Evolutionary conservation across 1,140 invertebrate species (phyloP).

Genomic region (Drosophila subobscura): DNA sequence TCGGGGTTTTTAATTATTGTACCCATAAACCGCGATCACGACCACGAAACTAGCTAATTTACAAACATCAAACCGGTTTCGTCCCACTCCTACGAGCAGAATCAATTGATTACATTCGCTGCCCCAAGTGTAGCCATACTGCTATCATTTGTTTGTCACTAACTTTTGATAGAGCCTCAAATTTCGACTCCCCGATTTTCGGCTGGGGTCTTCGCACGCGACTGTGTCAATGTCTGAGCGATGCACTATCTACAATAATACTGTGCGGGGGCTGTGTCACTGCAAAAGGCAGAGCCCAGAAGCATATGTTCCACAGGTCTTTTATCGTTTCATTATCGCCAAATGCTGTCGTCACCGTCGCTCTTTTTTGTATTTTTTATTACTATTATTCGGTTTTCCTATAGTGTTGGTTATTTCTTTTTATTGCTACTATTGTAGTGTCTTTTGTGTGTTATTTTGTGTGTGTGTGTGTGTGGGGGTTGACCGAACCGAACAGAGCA

Average conservation of each 20-base stretch:
- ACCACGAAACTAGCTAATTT: constrained; percentile 32
- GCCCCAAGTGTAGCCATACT: constrained; percentile 13
- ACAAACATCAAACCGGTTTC: constrained; percentile 22
- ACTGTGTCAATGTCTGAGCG: constrained; percentile 8
- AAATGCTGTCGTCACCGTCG: constrained; percentile 73
- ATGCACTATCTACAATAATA: constrained; percentile 26
- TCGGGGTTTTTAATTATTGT: constrained; percentile 47
- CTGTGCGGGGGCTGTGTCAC: constrained; percentile 17
- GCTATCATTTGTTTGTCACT: constrained; percentile 23
- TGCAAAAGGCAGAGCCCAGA: constrained; percentile 34
- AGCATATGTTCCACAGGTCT: constrained; percentile 49
- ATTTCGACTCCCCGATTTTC: constrained; percentile 12
- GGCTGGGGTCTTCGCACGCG: constrained; percentile 23
- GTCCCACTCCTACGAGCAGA: background rate
- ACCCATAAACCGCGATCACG: constrained; percentile 11
- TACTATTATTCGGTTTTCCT: constrained; percentile 27
- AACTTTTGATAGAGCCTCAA: constrained; percentile 8
- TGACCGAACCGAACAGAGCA: constrained; percentile 54
- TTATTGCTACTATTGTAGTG: constrained; percentile 24
- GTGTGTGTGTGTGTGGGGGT: constrained; percentile 50
- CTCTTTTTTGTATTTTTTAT: constrained; percentile 34
- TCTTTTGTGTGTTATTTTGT: constrained; percentile 34
- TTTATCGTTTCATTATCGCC: constrained; percentile 78
- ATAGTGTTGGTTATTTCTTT: constrained; percentile 23
- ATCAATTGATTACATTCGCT: constrained; percentile 9